Evolutionary conservation across 2,797 vertebrate genomes (phyloP), one percentile per base, ranked within the genome.

Genomic region (Cyclura pinguis): DNA sequence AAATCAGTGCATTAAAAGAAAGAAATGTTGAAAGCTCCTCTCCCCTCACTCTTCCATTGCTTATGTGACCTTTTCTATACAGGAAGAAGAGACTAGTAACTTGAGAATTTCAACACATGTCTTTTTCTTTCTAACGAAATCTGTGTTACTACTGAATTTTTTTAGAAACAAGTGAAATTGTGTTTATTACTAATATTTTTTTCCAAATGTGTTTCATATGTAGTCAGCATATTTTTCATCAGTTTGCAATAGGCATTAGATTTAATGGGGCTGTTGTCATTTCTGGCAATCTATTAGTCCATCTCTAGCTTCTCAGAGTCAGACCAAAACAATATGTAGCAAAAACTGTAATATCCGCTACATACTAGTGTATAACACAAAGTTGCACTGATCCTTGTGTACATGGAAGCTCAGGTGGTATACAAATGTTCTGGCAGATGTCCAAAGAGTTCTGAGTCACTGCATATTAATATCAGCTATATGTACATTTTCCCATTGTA

Each of bases 1-100:
- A 91, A 91, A 91, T 88, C 90, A 91, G 64, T 88, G 76, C n/a
- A 81, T 81, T 85, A 91, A 88, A 85, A 88, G 82, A 85, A 87
- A 85, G 76, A 80, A 84, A 81, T 55, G 42, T 82, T 86, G 87
- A 89, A 86, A 81, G 57, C 76, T 86, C 67, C 67, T 69, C 67
- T 89, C 67, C 47, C 81, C 62, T 18, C 50, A 42, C 35, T 67
- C 57, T 52, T 67, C n/a, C n/a, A 32, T 69, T 86, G 64, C 76
- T 86, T 86, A 6, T 85, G 38, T 88, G 86, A 91, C 90, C 77
- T 89, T 87, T 81, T 78, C 86, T 91, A 74, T 55, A 50, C 67
- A 91, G 67, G 81, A 85, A 85, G 62, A 83, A 74, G 74, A 84
- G 29, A n/a, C 72, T 55, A 80, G 87, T 85, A 88, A 91, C 86